Percentiles rank a stretch among this genome's conserved stretches.
These are phyloP conservation scores for Candoia aspera DNA, from an alignment of 2,113 vertebrate genomes.

Conservation along the genomic window DNA sequence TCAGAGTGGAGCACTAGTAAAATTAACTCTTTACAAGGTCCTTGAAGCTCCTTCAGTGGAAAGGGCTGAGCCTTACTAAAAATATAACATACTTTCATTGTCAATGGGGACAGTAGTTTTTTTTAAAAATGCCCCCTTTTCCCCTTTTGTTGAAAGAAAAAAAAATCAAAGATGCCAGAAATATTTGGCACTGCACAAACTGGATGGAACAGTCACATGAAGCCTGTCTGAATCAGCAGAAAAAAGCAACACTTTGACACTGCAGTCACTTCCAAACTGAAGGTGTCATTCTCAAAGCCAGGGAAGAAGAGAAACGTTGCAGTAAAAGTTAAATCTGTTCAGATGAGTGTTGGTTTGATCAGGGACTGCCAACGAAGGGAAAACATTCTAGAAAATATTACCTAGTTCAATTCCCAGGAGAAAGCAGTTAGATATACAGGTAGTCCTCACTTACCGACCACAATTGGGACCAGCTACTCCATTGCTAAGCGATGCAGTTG, in stretches of 20 bases:
- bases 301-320: conserved; percentile 10
- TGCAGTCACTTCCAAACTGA: not conserved
- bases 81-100: not conserved
- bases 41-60: not conserved
- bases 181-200: conserved; percentile 53
- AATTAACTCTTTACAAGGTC: not conserved
- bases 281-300: conserved; percentile 4
- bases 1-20: not conserved
- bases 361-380: not conserved
- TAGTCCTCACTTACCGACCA: not conserved
- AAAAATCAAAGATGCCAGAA: conserved; percentile 41
- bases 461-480: not conserved
- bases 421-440: not conserved
- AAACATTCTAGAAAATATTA: not conserved
- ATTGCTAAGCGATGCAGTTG: not conserved
- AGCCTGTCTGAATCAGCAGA: conserved; percentile 31
- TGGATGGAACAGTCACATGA: conserved; percentile 43
- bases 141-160: conserved; percentile 38
- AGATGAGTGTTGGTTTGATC: not conserved
- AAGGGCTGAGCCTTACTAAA: not conserved
- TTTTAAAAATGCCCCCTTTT: not conserved
- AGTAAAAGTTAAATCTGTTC: not conserved
- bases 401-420: not conserved
- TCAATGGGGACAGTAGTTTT: not conserved
- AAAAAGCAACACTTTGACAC: not conserved